Conservation (phyloP, 2,888 invertebrate genomes). For the Drosophila trichaetosa region DNA sequence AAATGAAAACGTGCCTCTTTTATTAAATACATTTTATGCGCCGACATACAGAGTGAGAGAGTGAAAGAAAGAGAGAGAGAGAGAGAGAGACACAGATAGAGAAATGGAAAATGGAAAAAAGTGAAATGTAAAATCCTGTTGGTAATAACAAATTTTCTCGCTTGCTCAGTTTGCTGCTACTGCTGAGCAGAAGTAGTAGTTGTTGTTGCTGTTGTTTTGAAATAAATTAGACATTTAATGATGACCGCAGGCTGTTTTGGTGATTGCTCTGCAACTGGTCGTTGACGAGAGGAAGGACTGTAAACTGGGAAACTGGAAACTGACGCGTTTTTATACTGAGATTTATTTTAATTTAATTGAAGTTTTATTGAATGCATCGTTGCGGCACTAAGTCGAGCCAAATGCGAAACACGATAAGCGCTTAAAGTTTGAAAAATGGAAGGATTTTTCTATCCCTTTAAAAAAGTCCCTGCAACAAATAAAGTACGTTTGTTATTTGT, state of each 20-base stretch:
- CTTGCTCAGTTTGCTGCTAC: slow-evolving; percentile 45
- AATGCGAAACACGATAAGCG: background rate
- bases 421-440: background rate
- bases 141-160: slow-evolving; percentile 69
- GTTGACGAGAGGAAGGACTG: background rate
- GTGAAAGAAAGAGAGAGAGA: background rate
- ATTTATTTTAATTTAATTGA: slow-evolving; percentile 80
- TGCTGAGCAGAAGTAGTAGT: background rate
- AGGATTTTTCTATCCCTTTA: background rate
- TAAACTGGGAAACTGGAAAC: slow-evolving; percentile 9
- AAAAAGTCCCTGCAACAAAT: background rate
- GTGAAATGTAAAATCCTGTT: slow-evolving; percentile 69
- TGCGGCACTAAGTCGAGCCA: slow-evolving; percentile 42
- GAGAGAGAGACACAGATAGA: background rate
- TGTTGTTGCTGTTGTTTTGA: slow-evolving; percentile 57
- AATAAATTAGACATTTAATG: slow-evolving; percentile 81
- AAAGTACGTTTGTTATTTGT: background rate
- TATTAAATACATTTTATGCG: slow-evolving; percentile 77
- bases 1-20: slow-evolving; percentile 79
- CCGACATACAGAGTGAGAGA: slow-evolving; percentile 9
- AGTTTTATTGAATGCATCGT: slow-evolving; percentile 67
- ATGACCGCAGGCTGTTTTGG: slow-evolving; percentile 76
- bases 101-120: slow-evolving; percentile 26
- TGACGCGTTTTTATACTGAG: slow-evolving; percentile 64
- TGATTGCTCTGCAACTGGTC: slow-evolving; percentile 67